Base-by-base conservation (phyloP, 2,888 invertebrate genomes). In the Spatulosminthurus flaviceps region DNA sequence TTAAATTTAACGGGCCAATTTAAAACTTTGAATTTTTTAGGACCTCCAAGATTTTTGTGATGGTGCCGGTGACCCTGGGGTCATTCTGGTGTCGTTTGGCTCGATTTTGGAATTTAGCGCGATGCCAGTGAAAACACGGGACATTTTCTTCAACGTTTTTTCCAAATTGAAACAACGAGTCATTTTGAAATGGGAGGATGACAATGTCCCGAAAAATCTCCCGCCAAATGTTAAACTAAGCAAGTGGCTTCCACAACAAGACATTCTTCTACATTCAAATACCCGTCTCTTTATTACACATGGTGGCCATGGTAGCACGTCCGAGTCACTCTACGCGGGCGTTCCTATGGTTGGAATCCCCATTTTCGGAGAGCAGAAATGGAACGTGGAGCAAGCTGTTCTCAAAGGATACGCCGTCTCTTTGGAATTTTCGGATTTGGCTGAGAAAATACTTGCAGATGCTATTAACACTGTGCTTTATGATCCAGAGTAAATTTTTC, bases 301-400 rank as follows among this genome's bases (percentile, higher is more conserved):
- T n/a, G 64, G 64, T 1, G 64, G 64, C 7, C 64, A 64, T 64
- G 64, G 64, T 2, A 64, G 64, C 26, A 64, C 64, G 4, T 64
- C 64, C 22, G 64, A 64, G n/a, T 64, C 64, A 19, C 64, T 64
- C 13, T 64, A 22, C n/a, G 64, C 64, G 16, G 64, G 64, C 9
- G 64, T 64, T 9, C 64, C 64, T 4, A 64, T 64, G 64, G 24
- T 64, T 11, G 73, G 73, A 19, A 41, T 75, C 29, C 75, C 75
- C 11, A 75, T 75, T 64, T 66, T 75, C n/a, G 75, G 41, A n/a
- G 75, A 75, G 13, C 75, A 75, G 29, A 1, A 28, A 11, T 75
- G 24, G 13, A 75, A 75, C 41, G 66, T 75, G 19, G 24, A 66
- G 29, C 13, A 24, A 19, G 75, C 66, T 22, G 34, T 21, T 1